Conservation (phyloP, 2,888 invertebrate genomes). For the Chloromyia formosa region DNA sequence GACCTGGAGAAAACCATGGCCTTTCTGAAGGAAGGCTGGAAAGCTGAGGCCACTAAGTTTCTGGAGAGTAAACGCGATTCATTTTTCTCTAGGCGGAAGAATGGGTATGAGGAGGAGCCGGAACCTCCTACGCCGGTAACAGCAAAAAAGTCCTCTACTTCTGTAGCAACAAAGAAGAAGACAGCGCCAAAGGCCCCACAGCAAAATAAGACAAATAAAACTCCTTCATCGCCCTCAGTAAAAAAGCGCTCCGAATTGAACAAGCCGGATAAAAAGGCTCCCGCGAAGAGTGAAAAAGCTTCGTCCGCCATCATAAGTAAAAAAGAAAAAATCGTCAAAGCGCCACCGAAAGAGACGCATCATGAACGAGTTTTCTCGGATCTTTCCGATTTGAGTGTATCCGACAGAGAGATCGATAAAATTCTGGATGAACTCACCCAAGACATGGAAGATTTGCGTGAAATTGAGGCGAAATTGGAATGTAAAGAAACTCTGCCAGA, state of each 20-base stretch:
- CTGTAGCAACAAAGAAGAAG: neutral
- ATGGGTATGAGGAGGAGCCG: constrained; percentile 46
- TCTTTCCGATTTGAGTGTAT: constrained; percentile 1
- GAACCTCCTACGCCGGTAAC: constrained; percentile 51
- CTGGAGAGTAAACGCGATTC: constrained; percentile 60
- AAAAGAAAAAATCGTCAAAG: neutral
- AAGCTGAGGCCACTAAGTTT: constrained; percentile 60
- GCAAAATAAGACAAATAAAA: neutral
- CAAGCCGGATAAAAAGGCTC: neutral
- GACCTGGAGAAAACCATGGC: constrained; percentile 63
- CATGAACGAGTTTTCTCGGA: neutral
- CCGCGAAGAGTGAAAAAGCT: neutral
- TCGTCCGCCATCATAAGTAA: neutral
- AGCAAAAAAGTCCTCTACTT: neutral
- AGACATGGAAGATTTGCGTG: constrained; percentile 51
- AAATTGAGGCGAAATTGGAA: constrained; percentile 25
- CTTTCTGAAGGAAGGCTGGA: constrained; percentile 61
- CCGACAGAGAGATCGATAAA: constrained; percentile 54
- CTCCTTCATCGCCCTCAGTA: neutral
- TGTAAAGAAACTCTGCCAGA: constrained; percentile 51
- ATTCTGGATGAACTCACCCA: constrained; percentile 56
- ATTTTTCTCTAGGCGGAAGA: constrained; percentile 55
- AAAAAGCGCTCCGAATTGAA: neutral
- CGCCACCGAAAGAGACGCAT: neutral
- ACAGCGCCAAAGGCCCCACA: constrained; percentile 38